Evolutionary conservation across 2,888 invertebrate species (phyloP), one percentile per base, ranked within the genome.

Genomic region (Hypolimnas misippus): DNA sequence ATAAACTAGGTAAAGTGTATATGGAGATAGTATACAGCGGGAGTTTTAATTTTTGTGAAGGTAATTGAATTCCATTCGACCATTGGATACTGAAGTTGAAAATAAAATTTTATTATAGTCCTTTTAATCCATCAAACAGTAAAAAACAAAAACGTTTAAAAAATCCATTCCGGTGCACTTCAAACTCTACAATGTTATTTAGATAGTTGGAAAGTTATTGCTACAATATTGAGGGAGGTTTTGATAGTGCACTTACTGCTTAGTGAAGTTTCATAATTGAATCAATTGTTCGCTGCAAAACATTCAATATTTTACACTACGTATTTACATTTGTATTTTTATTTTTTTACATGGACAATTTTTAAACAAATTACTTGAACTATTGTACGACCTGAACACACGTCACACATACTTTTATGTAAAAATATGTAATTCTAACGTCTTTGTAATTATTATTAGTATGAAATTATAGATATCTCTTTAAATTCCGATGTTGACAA

Each of bases 1-100:
- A 76, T 75, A 75, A 67, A 76, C 71, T 67, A 67, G 66, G 70
- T 72, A 72, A 74, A 77, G 63, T 67, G 68, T 66, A 61, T 66
- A 62, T 57, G 59, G 61, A 65, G 68, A 68, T 67, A 70, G 52
- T 62, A 60, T 60, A 59, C 69, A 57, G 54, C 54, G 64, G 59
- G 66, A 65, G 68, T 70, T 69, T 74, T 72, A 74, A 74, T 73
- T 70, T 73, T 63, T 66, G 60, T 60, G 58, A 46, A 66, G 66
- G 62, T 72, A 70, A 71, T 71, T 71, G 69, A 65, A 68, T 72
- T 70, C 62, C 49, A 38, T 57, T 68, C 65, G 56, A 56, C 33
- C 58, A 60, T 63, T 66, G 46, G 53, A 53, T 63, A 52, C 56
- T 60, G 61, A 57, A 66, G 59, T 44, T 63, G 51, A 33, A 53